Base-by-base conservation (phyloP, 2,113 vertebrate genomes). In the Myodes glareolus region DNA sequence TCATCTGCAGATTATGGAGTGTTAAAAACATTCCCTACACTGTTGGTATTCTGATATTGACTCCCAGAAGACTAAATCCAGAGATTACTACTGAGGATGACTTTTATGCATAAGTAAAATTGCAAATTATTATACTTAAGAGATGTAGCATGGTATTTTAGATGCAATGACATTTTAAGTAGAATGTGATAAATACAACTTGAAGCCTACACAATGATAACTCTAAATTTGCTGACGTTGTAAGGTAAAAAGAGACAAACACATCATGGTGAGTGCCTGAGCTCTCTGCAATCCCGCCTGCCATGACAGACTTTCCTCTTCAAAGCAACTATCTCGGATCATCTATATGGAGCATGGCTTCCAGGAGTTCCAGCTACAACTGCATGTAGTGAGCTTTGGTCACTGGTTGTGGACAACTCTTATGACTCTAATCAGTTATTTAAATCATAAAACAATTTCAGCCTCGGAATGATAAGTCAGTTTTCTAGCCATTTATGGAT, bases 361-460 rank as follows among this genome's bases (percentile, higher is more conserved):
- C 47, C 23, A 88, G 65, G 33, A 68, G 55, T 45, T 92, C 86
- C 76, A 86, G 58, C 77, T 95, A 68, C 94, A 52, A 76, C 55
- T 78, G 25, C 31, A 78, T 77, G 94, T 58, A 67, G 65, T 31
- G 70, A 82, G 27, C 31, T 3, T 47, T 93, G 47, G 85, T 47
- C 67, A 95, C 42, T 87, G 61, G 50, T 47, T 93, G 9, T 55
- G 72, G 65, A 76, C 16, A n/a, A n/a, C n/a, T 4, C 3, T 73
- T 55, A 88, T 31, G 16, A 25, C 47, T 4, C 72, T 93, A 77
- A 89, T 91, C 52, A 82, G 75, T 94, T 81, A 55, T 58, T 25
- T 91, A 95, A 96, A 73, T 63, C 93, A 94, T 55, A 68, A 93
- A 95, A 78, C 50, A 27, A 42, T 67, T 94, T 94, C 75, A 96